A percentile compares a stretch with the other conserved stretches of the same genome.
Conservation (phyloP, 1,140 invertebrate genomes). For the Drosophila subobscura region DNA sequence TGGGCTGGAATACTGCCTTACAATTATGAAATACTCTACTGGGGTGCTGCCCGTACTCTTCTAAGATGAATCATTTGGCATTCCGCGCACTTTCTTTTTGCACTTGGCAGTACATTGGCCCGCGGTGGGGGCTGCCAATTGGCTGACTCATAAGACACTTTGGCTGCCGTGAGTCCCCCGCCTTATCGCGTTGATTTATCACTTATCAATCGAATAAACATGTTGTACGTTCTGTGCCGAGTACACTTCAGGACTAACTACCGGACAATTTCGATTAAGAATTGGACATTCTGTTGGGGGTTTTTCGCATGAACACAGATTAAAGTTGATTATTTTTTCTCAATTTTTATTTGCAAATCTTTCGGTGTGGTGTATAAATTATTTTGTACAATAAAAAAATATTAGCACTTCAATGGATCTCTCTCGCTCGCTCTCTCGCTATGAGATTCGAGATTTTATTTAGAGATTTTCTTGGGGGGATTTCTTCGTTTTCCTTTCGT, state of each 20-base stretch:
- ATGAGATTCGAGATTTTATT: no score
- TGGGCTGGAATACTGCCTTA: background rate
- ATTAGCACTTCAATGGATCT: constrained; percentile 56
- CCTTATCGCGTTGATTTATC: constrained; percentile 37
- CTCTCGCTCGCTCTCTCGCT: no score
- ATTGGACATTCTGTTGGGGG: constrained; percentile 11
- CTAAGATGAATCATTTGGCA: constrained; percentile 29
- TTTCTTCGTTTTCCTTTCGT: constrained; percentile 8
- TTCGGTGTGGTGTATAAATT: constrained; percentile 50
- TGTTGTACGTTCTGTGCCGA: constrained; percentile 3
- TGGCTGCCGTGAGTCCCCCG: constrained; percentile 53
- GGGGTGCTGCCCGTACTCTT: background rate
- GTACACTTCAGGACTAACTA: constrained; percentile 7
- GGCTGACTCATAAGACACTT: constrained; percentile 16
- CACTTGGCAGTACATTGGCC: constrained; percentile 14
- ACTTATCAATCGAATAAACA: constrained; percentile 20
- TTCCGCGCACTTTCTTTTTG: background rate
- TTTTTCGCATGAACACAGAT: constrained; percentile 12
- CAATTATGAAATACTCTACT: background rate
- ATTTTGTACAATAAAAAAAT: constrained; percentile 65
- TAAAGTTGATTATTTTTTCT: constrained; percentile 6
- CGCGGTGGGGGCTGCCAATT: no score
- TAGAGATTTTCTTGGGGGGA: constrained; percentile 24
- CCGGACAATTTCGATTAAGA: constrained; percentile 20
- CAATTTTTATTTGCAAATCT: constrained; percentile 68